Base-by-base conservation (phyloP, 2,888 invertebrate genomes). In the Troides oblongomaculatus region DNA sequence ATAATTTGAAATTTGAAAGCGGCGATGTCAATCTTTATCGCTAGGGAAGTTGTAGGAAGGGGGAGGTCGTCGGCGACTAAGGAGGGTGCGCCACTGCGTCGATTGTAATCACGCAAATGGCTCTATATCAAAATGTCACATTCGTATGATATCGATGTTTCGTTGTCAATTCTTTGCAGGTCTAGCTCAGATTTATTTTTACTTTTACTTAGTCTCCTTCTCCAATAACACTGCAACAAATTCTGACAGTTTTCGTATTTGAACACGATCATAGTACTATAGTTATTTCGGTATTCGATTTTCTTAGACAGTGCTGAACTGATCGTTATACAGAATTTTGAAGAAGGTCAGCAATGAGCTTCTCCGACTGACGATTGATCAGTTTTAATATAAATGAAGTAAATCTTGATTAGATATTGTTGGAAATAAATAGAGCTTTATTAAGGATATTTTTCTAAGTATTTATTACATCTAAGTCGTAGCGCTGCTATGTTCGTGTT, bases 31-130 rank as follows among this genome's bases (percentile, higher is more conserved):
- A 92, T 92, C 91, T 92, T 91, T 92, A 91, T 89, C 89, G 91
- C 84, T 87, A 89, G 88, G 91, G 88, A 91, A 90, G 89, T 89
- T 84, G 85, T 85, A 84, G 85, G 87, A 84, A 84, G 83, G 79
- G 77, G 81, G 80, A 83, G 84, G 84, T 81, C 76, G 65, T 65
- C 61, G 78, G 76, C 76, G 77, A 79, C 77, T 78, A 78, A 81
- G 83, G 81, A 89, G 90, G 91, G 91, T 85, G 90, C 89, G 91
- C 83, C 87, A 79, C 84, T 88, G 88, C 89, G 90, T 90, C 91
- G 89, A 90, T 90, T 90, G 88, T 90, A 92, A 92, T 92, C 90
- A 91, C 89, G 90, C 90, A 91, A 92, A 92, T 92, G 92, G 90
- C 81, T 88, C 84, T 87, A 86, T 88, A 90, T 90, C 89, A 89